Percentiles rank a stretch among this genome's conserved stretches.
phyloP scores from a whole-genome alignment of 2,113 vertebrate genomes.

The Phylloscopus whistleri region DNA sequence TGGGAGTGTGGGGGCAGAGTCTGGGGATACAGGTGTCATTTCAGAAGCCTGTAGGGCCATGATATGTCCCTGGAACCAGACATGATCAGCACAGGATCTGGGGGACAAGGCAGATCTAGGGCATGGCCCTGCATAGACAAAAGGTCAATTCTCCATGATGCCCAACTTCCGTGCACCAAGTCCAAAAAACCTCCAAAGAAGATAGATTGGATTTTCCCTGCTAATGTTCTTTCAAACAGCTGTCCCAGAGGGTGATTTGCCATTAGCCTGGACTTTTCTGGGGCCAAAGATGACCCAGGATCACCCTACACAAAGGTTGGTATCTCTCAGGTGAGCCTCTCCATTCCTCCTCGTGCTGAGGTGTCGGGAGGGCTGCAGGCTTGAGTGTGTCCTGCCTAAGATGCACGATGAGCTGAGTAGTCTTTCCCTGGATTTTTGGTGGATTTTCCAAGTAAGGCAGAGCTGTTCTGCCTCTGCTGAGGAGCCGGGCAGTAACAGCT shows the following conservation, averaged over 20 bases:
- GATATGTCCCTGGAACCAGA: background rate
- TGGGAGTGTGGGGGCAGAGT: background rate
- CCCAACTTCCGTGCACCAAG: background rate
- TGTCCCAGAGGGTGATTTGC: background rate
- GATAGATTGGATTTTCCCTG: background rate
- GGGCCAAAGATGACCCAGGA: background rate
- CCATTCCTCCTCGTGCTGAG: background rate
- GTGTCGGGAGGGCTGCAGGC: background rate
- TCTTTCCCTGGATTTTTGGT: background rate
- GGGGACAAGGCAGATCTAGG: background rate
- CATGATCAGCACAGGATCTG: background rate
- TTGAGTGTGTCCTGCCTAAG: background rate
- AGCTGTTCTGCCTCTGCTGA: background rate
- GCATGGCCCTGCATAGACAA: accelerated
- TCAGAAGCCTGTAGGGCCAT: background rate
- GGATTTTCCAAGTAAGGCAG: background rate
- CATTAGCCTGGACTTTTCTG: background rate
- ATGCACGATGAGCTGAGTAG: background rate
- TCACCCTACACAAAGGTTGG: accelerated
- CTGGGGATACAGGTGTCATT: background rate
- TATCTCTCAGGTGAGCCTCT: background rate
- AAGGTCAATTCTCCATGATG: background rate
- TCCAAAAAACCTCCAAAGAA: background rate
- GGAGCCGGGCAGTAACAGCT: background rate
- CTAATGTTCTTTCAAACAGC: background rate